Base-by-base conservation (phyloP, 2,888 invertebrate species). In the Thera obeliscata region DNA sequence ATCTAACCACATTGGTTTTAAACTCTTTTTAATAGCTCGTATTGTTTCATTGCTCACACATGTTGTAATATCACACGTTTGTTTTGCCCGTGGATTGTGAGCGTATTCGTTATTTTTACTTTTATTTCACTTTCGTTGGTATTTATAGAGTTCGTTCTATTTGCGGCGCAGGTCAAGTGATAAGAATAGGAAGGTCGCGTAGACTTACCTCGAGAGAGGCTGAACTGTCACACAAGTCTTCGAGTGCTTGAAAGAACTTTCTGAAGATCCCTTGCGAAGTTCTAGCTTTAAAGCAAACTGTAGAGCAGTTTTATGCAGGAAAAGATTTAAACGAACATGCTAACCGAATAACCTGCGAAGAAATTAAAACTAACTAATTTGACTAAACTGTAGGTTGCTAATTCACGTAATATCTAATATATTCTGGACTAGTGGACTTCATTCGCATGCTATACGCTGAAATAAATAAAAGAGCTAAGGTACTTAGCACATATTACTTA, bases 1-100 rank as follows among this genome's bases (percentile, higher is more conserved):
- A 66, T 63, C 60, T 66, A 61, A 69, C 61, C 43, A 69, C 48
- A 67, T 58, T 63, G 63, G 62, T 49, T 64, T 63, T 72, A 68
- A 74, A 72, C 35, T 61, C 59, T 67, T 64, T 66, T 67, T 74
- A 72, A 72, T 74, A 59, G 65, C 67, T 9, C 50, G 59, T 67
- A 75, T 72, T 73, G 72, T 73, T 73, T 67, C 65, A 68, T 54
- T 68, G 64, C 61, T 56, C 68, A 65, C 72, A 72, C 56, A 22
- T 55, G 71, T 56, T 69, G 71, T 72, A 70, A 66, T 64, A 52
- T 54, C 63, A 70, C 36, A 65, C 66, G 59, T 71, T 69, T 73
- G 64, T 68, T 69, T 70, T 72, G 74, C 70, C 67, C 60, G 43
- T 52, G 57, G 49, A 61, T 67, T 64, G 52, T 69, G 41, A 22